Conservation (phyloP, 2,113 vertebrate genomes). For the Aplodontia rufa region DNA sequence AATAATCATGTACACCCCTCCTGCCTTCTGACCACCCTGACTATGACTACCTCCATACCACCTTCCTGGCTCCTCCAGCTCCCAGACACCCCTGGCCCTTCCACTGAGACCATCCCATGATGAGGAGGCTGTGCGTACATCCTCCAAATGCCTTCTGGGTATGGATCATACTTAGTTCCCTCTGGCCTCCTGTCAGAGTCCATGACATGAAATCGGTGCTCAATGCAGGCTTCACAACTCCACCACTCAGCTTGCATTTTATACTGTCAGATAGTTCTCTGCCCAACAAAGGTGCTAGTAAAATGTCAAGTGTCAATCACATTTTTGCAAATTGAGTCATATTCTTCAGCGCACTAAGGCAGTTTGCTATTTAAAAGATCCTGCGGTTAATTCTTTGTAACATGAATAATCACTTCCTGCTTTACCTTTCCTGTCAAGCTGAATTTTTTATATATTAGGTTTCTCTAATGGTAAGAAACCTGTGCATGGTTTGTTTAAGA, state of each 20-base stretch:
- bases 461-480: conserved; percentile 63
- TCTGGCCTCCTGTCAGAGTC: not conserved
- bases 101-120: not conserved
- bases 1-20: not conserved
- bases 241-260: conserved; percentile 2
- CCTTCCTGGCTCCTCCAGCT: not conserved
- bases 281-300: conserved; percentile 58
- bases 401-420: conserved; percentile 79
- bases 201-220: not conserved
- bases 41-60: not conserved
- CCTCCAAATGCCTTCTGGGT: not conserved
- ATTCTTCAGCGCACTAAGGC: conserved; percentile 61
- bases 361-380: conserved; percentile 78
- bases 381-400: conserved; percentile 77
- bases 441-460: conserved; percentile 66
- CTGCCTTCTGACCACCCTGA: not conserved
- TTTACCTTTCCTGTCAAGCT: conserved; percentile 74
- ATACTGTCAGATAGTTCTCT: conserved; percentile 51
- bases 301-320: conserved; percentile 77
- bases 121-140: not conserved
- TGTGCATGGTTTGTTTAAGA: conserved; percentile 28
- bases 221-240: not conserved
- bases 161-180: not conserved
- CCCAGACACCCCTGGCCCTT: not conserved
- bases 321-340: conserved; percentile 75